Evolutionary conservation across 2,888 invertebrate genomes (phyloP).

Genomic region (Nysson spinosus): DNA sequence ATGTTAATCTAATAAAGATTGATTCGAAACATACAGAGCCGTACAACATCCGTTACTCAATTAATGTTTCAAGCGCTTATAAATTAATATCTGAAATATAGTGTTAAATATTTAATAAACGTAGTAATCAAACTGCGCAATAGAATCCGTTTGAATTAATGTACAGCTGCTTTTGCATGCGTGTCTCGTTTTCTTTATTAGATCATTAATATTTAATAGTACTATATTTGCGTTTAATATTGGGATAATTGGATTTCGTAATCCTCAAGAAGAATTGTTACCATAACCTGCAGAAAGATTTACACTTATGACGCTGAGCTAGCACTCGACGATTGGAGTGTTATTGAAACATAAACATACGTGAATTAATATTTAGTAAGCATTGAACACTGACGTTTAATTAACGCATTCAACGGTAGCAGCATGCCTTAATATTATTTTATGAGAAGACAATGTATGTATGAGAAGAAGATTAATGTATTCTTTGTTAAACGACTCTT

Average conservation of each 20-base stretch:
- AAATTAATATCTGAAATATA: no score
- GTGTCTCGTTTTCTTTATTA: neutral
- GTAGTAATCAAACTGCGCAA: no score
- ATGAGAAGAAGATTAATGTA: no score
- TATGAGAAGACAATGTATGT: no score
- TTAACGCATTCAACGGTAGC: neutral
- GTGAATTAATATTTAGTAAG: conserved; percentile 2
- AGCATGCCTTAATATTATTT: conserved; percentile 1
- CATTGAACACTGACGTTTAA: neutral
- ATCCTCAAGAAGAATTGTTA: neutral
- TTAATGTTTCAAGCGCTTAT: no score
- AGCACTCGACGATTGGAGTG: conserved; percentile 8
- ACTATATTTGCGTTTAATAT: neutral
- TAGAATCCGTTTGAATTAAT: no score
- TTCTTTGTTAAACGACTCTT: neutral
- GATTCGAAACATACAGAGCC: no score
- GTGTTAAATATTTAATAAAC: no score
- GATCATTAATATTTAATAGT: neutral
- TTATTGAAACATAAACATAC: neutral
- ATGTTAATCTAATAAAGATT: no score
- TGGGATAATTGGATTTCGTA: neutral
- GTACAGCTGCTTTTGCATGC: neutral
- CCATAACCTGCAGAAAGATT: conserved; percentile 20
- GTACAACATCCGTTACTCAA: no score
- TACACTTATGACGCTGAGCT: conserved; percentile 19